Evolutionary conservation across 2,113 vertebrate genomes (phyloP).

Genomic region (Sceloporus undulatus): DNA sequence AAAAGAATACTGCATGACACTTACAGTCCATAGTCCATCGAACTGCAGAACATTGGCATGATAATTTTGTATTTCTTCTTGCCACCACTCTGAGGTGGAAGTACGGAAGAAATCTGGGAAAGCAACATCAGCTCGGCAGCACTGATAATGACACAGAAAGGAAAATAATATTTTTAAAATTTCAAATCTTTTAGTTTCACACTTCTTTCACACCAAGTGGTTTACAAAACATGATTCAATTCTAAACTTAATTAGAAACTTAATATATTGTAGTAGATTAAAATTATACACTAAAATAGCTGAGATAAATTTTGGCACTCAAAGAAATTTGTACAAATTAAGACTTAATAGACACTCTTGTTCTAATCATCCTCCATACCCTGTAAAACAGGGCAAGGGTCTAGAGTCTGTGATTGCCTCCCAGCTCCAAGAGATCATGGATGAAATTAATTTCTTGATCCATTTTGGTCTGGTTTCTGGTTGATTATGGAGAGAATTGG

Average conservation of each 20-base stretch:
- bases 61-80: constrained; percentile 81
- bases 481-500: too few relatives aligned
- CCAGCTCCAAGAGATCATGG: too few relatives aligned
- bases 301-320: too few relatives aligned
- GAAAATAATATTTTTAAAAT: background rate
- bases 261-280: too few relatives aligned
- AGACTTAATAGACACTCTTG: too few relatives aligned
- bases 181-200: background rate
- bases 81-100: constrained; percentile 84
- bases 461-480: too few relatives aligned
- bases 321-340: too few relatives aligned
- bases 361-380: too few relatives aligned
- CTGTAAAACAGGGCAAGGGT: too few relatives aligned
- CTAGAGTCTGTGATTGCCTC: too few relatives aligned
- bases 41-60: constrained; percentile 78
- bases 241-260: background rate
- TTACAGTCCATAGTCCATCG: constrained; percentile 92
- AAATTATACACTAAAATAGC: too few relatives aligned
- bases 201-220: background rate
- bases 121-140: constrained; percentile 78
- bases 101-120: constrained; percentile 90
- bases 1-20: constrained; percentile 55
- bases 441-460: too few relatives aligned
- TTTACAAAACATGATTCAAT: background rate
- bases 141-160: constrained; percentile 67